phyloP scores from a whole-genome alignment of 2,113 vertebrate genomes.

The Cheilinus undulatus region DNA sequence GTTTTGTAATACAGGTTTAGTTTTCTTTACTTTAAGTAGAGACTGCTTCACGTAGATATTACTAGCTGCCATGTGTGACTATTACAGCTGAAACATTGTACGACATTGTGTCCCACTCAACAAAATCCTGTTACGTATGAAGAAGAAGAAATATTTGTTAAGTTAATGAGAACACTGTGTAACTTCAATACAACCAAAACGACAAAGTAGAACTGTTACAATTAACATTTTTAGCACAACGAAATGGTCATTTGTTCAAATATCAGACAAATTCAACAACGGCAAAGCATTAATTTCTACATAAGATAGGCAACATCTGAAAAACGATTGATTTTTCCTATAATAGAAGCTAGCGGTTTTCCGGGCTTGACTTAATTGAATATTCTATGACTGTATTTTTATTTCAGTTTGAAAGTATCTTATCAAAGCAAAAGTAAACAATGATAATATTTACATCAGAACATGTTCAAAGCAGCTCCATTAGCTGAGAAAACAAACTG shows the following conservation, averaged over 20 bases:
- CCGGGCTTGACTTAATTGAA: no score
- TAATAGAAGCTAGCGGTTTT: no score
- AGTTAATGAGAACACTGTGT: background rate
- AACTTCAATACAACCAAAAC: background rate
- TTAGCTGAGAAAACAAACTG: no score
- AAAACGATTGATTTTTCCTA: no score
- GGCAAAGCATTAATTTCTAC: no score
- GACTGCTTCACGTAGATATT: no score
- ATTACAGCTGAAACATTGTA: no score
- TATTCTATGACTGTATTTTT: no score
- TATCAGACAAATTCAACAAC: background rate
- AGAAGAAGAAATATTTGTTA: background rate
- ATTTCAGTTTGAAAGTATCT: background rate
- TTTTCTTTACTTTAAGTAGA: no score
- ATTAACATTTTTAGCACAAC: background rate
- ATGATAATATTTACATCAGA: background rate
- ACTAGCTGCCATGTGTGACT: no score
- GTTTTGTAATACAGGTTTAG: background rate
- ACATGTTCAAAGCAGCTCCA: background rate
- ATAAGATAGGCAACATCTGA: no score
- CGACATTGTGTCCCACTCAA: no score
- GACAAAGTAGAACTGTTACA: background rate
- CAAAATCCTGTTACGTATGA: background rate
- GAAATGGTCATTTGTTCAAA: background rate
- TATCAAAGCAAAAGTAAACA: background rate